phyloP scores from a whole-genome alignment of 2,113 vertebrate species.

The Alethe diademata region DNA sequence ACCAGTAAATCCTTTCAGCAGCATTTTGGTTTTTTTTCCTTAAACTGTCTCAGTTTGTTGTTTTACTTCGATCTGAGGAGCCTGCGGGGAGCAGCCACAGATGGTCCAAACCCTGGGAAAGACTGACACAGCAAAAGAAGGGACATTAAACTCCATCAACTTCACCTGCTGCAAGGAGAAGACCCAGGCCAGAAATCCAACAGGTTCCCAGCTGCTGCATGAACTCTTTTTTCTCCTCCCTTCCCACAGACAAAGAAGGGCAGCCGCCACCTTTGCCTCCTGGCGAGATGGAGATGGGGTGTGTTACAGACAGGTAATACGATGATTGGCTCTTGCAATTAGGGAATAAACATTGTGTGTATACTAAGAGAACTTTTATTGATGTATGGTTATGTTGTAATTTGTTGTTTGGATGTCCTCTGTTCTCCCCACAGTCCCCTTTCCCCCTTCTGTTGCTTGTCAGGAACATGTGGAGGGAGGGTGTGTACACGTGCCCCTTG shows the following conservation, averaged over 20 bases:
- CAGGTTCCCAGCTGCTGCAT: not conserved
- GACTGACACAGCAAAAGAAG: not conserved
- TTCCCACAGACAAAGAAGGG: not conserved
- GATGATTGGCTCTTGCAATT: no score
- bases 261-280: not conserved
- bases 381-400: no score
- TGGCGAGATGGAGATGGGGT: accelerated
- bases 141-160: not conserved
- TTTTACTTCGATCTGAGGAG: accelerated
- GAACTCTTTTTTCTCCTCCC: not conserved
- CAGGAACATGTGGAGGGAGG: no score
- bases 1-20: accelerated
- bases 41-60: not conserved
- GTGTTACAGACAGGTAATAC: no score
- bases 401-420: no score
- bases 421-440: no score
- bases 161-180: accelerated
- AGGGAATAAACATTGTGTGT: no score
- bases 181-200: not conserved
- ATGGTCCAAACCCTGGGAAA: not conserved
- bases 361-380: no score
- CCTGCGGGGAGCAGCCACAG: accelerated
- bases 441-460: no score
- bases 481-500: no score
- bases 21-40: not conserved